Percentiles rank a stretch among this genome's conserved stretches.
Conservation (phyloP, 2,797 vertebrate species). For the Gobionotothen gibberifrons region DNA sequence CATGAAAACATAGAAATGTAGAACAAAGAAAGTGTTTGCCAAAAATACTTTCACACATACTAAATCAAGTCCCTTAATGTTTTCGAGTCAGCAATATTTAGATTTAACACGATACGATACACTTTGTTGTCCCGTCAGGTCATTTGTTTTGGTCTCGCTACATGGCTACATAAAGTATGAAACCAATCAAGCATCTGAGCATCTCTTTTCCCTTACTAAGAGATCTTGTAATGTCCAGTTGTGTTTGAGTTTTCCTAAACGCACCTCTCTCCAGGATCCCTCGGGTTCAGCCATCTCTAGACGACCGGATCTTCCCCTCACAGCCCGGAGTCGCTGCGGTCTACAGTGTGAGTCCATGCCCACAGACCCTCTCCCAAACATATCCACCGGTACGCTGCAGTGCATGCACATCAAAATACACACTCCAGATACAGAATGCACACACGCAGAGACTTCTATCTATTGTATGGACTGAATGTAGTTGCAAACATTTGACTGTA, state of each 20-base stretch:
- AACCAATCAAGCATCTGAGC: slow-evolving; percentile 3
- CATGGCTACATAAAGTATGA: slow-evolving; percentile 1
- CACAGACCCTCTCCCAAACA: slow-evolving; percentile 11
- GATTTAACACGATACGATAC: background rate
- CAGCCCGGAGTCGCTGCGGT: slow-evolving; percentile 84
- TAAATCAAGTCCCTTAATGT: background rate
- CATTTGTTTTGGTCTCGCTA: background rate
- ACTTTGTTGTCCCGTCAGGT: too few species aligned
- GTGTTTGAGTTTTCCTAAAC: slow-evolving; percentile 75
- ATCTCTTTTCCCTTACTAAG: slow-evolving; percentile 1
- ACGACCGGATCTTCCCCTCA: slow-evolving; percentile 84
- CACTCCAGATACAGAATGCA: background rate
- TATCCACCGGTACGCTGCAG: slow-evolving; percentile 18
- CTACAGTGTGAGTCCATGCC: slow-evolving; percentile 83
- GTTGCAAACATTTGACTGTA: background rate
- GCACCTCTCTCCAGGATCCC: slow-evolving; percentile 74
- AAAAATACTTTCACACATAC: slow-evolving; percentile 8
- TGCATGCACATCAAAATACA: slow-evolving; percentile 12
- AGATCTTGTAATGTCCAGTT: slow-evolving; percentile 51
- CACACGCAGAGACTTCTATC: background rate
- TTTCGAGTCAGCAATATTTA: slow-evolving; percentile 11
- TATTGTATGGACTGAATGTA: background rate
- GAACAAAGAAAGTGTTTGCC: background rate
- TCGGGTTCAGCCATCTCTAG: slow-evolving; percentile 82
- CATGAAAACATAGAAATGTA: background rate